A percentile compares a stretch with the other conserved stretches of the same genome.
Evolutionary conservation across 2,113 vertebrate species (phyloP).

Genomic region (Oceanodroma tethys): DNA sequence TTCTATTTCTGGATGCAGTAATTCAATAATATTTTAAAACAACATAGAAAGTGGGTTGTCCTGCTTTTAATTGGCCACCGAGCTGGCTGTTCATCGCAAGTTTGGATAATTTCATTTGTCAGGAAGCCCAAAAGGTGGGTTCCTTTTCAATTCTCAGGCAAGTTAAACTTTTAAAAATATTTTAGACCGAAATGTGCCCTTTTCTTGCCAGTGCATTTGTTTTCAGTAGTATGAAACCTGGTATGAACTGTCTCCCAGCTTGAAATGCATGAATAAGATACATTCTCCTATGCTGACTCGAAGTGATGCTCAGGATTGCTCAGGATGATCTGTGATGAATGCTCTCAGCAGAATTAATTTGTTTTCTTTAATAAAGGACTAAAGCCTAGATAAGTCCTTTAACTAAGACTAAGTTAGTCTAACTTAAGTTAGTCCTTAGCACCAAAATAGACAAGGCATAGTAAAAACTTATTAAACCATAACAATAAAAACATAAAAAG

Average conservation of each 20-base stretch:
- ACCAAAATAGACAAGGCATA: neutral
- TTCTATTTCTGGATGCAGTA: neutral
- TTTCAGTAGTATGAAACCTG: neutral
- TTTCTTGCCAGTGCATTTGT: neutral
- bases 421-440: neutral
- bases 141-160: neutral
- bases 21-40: neutral
- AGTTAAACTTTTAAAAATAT: neutral
- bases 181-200: neutral
- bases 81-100: neutral
- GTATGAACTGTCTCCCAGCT: neutral
- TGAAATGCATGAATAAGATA: neutral
- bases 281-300: neutral
- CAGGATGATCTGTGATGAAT: neutral
- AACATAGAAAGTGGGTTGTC: neutral
- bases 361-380: neutral
- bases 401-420: neutral
- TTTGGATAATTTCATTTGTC: neutral
- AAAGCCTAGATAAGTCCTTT: neutral
- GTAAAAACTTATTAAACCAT: neutral
- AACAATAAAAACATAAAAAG: neutral
- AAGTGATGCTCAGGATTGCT: neutral
- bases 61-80: neutral
- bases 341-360: neutral
- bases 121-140: neutral